Percentiles rank a stretch among this genome's conserved stretches.
These are phyloP conservation scores for Apteryx mantelli DNA, from an alignment of 2,113 vertebrate genomes.

Conservation along the genomic window DNA sequence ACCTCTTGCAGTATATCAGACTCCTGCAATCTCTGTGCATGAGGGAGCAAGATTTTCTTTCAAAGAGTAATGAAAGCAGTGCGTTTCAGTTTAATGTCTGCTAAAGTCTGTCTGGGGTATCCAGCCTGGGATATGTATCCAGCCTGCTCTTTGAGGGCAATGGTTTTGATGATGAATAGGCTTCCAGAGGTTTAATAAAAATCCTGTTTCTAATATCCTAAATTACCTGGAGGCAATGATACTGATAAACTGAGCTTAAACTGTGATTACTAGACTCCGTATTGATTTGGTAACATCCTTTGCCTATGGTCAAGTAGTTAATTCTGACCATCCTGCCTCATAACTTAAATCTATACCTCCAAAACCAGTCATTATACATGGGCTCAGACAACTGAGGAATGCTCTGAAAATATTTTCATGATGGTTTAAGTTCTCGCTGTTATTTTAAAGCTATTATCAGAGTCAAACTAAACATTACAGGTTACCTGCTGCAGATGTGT, in stretches of 20 bases:
- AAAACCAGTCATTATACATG: not conserved
- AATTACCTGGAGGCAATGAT: conserved; percentile 17
- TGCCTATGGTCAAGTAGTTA: conserved; percentile 19
- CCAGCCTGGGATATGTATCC: not conserved
- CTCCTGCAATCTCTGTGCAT: not conserved
- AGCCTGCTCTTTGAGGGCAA: not conserved
- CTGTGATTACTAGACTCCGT: not conserved
- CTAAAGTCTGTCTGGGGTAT: not conserved
- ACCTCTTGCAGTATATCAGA: not conserved
- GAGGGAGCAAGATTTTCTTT: not conserved
- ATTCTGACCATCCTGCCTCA: not conserved
- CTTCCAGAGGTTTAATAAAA: conserved; percentile 53
- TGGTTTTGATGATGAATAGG: not conserved
- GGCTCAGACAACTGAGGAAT: conserved; percentile 6
- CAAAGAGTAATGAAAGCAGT: not conserved
- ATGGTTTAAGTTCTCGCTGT: not conserved
- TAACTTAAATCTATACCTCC: not conserved
- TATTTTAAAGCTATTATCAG: not conserved
- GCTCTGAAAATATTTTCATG: not conserved
- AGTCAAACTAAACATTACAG: not conserved
- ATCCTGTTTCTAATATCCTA: conserved; percentile 48
- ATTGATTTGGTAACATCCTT: not conserved
- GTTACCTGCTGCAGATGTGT: not conserved
- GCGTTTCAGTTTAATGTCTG: not conserved
- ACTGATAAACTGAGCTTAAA: not conserved